Conservation (phyloP, 2,888 invertebrate species). For the Oconnorella tubifera region DNA sequence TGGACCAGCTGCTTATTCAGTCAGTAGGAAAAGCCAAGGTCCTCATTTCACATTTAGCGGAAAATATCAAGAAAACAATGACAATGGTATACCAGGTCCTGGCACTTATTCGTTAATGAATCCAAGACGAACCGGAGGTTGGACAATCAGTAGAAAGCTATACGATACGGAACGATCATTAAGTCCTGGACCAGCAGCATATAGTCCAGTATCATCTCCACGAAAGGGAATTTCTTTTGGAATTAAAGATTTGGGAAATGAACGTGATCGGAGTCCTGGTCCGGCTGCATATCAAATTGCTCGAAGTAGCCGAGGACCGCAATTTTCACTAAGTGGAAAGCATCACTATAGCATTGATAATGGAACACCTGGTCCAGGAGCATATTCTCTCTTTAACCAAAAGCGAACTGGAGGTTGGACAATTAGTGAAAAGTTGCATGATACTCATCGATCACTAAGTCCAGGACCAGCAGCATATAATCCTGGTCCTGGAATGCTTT, state of each 20-base stretch:
- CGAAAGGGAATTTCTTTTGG: no score
- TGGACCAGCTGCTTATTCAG: slow-evolving; percentile 14
- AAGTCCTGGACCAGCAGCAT: slow-evolving; percentile 13
- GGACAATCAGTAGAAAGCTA: background rate
- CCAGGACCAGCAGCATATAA: slow-evolving; percentile 1
- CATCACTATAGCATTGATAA: background rate
- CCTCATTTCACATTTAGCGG: background rate
- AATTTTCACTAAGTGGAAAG: background rate
- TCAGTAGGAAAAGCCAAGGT: background rate
- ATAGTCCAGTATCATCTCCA: no score
- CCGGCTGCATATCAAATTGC: slow-evolving; percentile 8
- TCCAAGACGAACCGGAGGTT: background rate
- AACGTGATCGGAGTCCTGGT: slow-evolving; percentile 5
- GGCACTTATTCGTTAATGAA: background rate
- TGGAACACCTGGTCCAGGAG: background rate
- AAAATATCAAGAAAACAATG: background rate
- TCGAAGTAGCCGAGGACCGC: background rate
- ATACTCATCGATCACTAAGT: background rate
- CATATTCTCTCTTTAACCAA: background rate
- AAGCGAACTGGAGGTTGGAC: slow-evolving; percentile 4
- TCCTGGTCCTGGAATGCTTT: no score
- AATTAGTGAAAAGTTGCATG: slow-evolving; percentile 5
- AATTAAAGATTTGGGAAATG: no score
- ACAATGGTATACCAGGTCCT: slow-evolving; percentile 10
- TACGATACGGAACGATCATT: slow-evolving; percentile 1